Percentiles rank a stretch among this genome's conserved stretches.
phyloP scores from a whole-genome alignment of 2,888 invertebrate genomes.

The Phrixothrix hirtus region DNA sequence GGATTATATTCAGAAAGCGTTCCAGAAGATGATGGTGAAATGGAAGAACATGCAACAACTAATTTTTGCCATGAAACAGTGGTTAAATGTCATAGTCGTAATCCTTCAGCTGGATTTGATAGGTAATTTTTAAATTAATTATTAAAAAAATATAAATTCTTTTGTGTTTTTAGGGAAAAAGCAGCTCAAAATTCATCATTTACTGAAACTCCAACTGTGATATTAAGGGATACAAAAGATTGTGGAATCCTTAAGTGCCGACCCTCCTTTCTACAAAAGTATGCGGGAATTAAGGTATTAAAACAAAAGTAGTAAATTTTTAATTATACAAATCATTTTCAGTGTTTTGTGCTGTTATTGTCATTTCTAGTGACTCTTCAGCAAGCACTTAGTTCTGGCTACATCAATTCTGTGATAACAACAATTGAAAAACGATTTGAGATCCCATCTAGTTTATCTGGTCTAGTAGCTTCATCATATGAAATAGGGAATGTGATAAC shows the following conservation, averaged over 20 bases:
- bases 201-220: conserved; percentile 63
- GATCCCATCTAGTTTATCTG: conserved; percentile 90
- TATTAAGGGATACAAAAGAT: conserved; percentile 71
- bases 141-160: neutral
- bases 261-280: conserved; percentile 82
- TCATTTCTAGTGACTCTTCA: conserved; percentile 89
- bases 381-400: conserved; percentile 88
- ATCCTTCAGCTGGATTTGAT: conserved; percentile 75
- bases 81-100: conserved; percentile 79
- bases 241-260: conserved; percentile 88
- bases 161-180: conserved; percentile 56
- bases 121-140: conserved; percentile 55
- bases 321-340: conserved; percentile 45
- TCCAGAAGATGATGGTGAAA: conserved; percentile 62
- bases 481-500: conserved; percentile 95
- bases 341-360: conserved; percentile 87
- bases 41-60: conserved; percentile 53
- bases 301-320: neutral
- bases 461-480: conserved; percentile 91
- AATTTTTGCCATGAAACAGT: conserved; percentile 54
- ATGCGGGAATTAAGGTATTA: conserved; percentile 83
- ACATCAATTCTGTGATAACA: conserved; percentile 94
- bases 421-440: conserved; percentile 95
- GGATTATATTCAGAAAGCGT: conserved; percentile 78
- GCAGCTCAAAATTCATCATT: conserved; percentile 63